Evolutionary conservation across 1,140 invertebrate genomes (phyloP).

Genomic region (Aphis gossypii): DNA sequence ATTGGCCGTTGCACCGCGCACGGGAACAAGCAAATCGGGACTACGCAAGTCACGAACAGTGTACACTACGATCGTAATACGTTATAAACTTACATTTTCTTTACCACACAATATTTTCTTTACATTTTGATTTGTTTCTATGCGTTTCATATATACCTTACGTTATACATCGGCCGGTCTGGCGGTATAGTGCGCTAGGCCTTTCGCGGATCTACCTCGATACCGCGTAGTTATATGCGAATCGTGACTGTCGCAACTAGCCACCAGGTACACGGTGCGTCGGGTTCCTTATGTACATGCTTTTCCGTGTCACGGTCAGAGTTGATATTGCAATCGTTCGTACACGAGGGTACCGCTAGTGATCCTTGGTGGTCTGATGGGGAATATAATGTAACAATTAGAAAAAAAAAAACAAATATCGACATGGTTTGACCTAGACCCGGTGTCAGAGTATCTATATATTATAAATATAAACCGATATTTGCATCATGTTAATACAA

Average conservation of each 20-base stretch:
- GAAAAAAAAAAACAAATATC: neutral
- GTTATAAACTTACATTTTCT: neutral
- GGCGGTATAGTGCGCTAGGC: neutral
- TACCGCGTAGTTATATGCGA: neutral
- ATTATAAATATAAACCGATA: neutral
- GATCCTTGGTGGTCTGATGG: slow-evolving; percentile 38
- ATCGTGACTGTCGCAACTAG: slow-evolving; percentile 54
- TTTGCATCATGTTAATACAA: neutral
- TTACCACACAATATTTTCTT: neutral
- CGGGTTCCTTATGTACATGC: neutral
- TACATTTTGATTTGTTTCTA: slow-evolving; percentile 7
- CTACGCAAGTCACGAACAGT: neutral
- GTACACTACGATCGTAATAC: neutral
- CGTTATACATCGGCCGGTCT: neutral
- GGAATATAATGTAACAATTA: slow-evolving; percentile 12
- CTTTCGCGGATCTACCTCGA: neutral
- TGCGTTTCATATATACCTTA: neutral
- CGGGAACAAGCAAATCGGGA: neutral
- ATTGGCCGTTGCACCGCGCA: neutral
- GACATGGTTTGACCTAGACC: slow-evolving; percentile 23
- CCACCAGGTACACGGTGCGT: neutral
- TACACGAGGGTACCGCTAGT: neutral
- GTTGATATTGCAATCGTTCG: neutral
- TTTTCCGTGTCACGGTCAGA: slow-evolving; percentile 52
- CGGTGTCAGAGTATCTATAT: neutral